A percentile compares a stretch with the other conserved stretches of the same genome.
These are phyloP conservation scores for Ichneumon xanthorius DNA, from an alignment of 2,888 invertebrate species.

Conservation along the genomic window DNA sequence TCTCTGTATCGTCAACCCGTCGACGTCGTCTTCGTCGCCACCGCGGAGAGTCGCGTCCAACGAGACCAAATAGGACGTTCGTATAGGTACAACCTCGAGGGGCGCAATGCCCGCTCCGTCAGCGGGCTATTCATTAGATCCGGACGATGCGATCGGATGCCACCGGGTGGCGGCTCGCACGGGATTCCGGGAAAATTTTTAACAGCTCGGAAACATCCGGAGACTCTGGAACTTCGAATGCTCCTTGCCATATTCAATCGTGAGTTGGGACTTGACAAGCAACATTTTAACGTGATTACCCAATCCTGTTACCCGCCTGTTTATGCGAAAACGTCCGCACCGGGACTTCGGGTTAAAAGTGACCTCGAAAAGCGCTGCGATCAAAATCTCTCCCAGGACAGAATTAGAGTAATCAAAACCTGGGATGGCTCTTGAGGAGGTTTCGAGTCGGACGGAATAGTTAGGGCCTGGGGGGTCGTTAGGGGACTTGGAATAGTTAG, in stretches of 20 bases:
- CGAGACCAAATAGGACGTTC: constrained; percentile 53
- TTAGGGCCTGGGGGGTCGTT: too few relatives aligned
- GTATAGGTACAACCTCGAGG: constrained; percentile 41
- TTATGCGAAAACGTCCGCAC: too few relatives aligned
- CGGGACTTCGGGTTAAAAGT: too few relatives aligned
- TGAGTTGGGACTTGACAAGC: background rate
- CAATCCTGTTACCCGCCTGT: too few relatives aligned
- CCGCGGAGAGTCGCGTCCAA: constrained; percentile 22
- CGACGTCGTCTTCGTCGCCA: constrained; percentile 37
- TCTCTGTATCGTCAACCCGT: constrained; percentile 57
- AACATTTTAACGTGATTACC: background rate
- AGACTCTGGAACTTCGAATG: background rate
- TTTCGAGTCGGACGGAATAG: too few relatives aligned
- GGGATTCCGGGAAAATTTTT: constrained; percentile 77
- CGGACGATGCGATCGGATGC: constrained; percentile 78
- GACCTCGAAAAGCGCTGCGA: background rate
- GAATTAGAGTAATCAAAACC: background rate
- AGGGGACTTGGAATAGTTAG: background rate
- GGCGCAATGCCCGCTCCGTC: constrained; percentile 42
- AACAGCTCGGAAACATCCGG: constrained; percentile 11
- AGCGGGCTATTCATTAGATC: constrained; percentile 80
- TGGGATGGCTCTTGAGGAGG: background rate
- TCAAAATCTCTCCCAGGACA: background rate
- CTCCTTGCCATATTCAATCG: background rate
- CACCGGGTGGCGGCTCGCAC: constrained; percentile 76